Conservation (phyloP, 2,888 invertebrate species). For the Colostygia pectinataria region DNA sequence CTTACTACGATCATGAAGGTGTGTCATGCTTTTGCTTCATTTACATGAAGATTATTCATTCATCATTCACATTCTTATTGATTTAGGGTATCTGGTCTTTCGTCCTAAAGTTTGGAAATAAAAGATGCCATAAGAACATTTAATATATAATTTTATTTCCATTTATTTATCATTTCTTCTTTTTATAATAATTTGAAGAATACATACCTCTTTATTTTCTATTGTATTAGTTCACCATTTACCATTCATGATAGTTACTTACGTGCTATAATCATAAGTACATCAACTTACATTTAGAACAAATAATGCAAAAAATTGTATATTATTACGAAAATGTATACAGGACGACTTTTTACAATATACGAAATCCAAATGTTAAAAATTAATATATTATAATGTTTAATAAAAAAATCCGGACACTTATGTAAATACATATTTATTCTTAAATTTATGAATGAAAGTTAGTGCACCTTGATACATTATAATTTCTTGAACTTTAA, state of each 20-base stretch:
- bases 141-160: constrained; percentile 59
- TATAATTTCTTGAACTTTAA: no score
- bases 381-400: constrained; percentile 15
- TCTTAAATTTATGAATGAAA: background rate
- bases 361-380: constrained; percentile 31
- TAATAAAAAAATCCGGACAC: constrained; percentile 17
- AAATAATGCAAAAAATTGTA: constrained; percentile 54
- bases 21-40: no score
- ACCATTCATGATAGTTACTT: constrained; percentile 38
- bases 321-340: constrained; percentile 59
- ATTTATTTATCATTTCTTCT: constrained; percentile 48
- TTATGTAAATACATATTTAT: constrained; percentile 1
- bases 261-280: constrained; percentile 44
- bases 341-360: constrained; percentile 52
- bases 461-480: background rate
- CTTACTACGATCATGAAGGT: no score
- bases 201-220: constrained; percentile 57
- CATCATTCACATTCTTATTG: no score
- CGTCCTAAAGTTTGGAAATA: constrained; percentile 3
- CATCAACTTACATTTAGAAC: constrained; percentile 46
- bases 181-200: constrained; percentile 56
- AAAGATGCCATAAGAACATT: constrained; percentile 35
- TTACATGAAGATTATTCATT: no score
- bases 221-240: constrained; percentile 40
- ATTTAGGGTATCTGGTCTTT: no score